A percentile compares a stretch with the other conserved stretches of the same genome.
These are phyloP conservation scores for Pan troglodytes DNA, from an alignment of 2,113 vertebrate genomes.

Conservation along the genomic window DNA sequence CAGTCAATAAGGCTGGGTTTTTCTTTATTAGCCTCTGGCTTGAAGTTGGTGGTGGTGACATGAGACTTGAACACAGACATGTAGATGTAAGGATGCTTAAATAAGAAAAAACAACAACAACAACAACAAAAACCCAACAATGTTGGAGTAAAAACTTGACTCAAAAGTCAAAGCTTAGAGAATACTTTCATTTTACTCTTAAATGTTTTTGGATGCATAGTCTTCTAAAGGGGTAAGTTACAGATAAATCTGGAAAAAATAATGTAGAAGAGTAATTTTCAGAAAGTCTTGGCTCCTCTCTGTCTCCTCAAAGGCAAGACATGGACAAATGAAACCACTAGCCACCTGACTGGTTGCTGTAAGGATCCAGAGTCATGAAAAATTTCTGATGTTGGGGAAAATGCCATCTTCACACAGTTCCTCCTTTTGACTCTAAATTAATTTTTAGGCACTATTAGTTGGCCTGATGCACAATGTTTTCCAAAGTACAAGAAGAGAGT, in stretches of 20 bases:
- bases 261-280: background rate
- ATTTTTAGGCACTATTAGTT: background rate
- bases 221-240: background rate
- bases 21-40: conserved; percentile 41
- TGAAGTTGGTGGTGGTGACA: conserved; percentile 34
- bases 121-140: too few relatives aligned
- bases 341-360: background rate
- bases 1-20: conserved; percentile 53
- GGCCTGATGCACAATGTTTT: background rate
- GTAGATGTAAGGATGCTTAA: background rate
- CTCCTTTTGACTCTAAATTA: background rate
- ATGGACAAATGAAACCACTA: background rate
- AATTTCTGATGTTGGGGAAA: background rate
- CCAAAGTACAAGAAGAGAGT: background rate
- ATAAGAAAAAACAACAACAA: background rate
- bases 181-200: background rate
- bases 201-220: background rate
- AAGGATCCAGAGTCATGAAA: conserved; percentile 6
- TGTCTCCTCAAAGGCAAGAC: background rate
- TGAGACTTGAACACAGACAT: background rate
- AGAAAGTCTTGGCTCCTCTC: background rate
- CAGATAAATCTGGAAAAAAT: background rate
- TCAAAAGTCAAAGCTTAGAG: background rate
- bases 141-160: conserved; percentile 16
- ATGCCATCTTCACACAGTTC: background rate